Evolutionary conservation across 2,797 vertebrate species (phyloP).

Genomic region (Gouania willdenowi): DNA sequence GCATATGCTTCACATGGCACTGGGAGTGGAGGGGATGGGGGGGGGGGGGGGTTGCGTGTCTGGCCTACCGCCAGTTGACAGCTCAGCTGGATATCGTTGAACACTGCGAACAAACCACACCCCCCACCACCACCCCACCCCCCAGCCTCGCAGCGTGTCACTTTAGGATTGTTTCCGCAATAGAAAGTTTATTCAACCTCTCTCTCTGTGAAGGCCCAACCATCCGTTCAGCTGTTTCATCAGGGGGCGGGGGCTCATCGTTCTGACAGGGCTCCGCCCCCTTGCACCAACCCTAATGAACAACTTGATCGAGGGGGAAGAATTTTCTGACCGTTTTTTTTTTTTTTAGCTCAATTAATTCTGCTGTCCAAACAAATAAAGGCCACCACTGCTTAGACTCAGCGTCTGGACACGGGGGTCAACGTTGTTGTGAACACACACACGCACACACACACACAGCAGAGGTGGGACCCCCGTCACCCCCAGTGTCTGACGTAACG

Average conservation of each 20-base stretch:
- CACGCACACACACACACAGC: constrained; percentile 82
- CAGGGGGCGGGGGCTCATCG: constrained; percentile 83
- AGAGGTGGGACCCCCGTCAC: constrained; percentile 66
- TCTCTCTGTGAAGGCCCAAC: constrained; percentile 81
- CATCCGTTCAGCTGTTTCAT: constrained; percentile 85
- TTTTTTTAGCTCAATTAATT: constrained; percentile 85
- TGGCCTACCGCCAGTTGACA: constrained; percentile 89
- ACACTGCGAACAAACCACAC: constrained; percentile 84
- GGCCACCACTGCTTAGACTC: constrained; percentile 75
- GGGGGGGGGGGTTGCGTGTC: constrained; percentile 81
- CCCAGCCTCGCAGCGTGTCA: constrained; percentile 83
- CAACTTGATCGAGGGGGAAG: constrained; percentile 84
- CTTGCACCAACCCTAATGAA: constrained; percentile 87
- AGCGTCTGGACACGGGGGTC: constrained; percentile 80
- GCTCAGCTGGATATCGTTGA: constrained; percentile 93
- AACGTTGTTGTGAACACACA: constrained; percentile 82
- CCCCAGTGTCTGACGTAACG: constrained; percentile 63
- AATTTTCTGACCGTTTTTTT: constrained; percentile 89
- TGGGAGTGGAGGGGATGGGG: constrained; percentile 46
- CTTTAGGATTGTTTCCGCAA: constrained; percentile 88
- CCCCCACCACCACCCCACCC: too few relatives aligned
- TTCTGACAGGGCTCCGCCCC: constrained; percentile 87
- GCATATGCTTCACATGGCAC: constrained; percentile 82
- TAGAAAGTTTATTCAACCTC: constrained; percentile 96
- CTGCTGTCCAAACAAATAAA: constrained; percentile 93